Percentiles rank a stretch among this genome's conserved stretches.
Conservation (phyloP, 2,888 invertebrate genomes). For the Gari tellinella region DNA sequence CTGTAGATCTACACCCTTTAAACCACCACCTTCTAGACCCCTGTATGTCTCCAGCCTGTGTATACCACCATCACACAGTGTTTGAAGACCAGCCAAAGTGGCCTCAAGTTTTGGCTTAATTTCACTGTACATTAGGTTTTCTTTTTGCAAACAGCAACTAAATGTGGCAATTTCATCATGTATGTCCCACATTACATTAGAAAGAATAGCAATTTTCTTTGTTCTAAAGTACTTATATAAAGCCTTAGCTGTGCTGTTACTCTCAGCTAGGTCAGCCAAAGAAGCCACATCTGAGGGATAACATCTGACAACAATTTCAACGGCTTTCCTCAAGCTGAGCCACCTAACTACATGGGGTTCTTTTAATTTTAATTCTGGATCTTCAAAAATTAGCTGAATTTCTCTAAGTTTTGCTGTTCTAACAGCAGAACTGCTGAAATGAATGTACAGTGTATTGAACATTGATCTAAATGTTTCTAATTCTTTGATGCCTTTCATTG, state of each 20-base stretch:
- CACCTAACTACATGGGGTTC: conserved; percentile 20
- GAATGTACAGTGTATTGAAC: conserved; percentile 20
- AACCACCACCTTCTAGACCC: not conserved
- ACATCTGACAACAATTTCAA: conserved; percentile 4
- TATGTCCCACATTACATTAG: conserved; percentile 6
- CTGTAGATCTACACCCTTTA: not conserved
- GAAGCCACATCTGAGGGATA: conserved; percentile 14
- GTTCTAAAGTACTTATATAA: conserved; percentile 8
- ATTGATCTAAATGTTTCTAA: conserved; percentile 15
- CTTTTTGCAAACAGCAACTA: conserved; percentile 18
- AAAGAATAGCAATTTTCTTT: conserved; percentile 11
- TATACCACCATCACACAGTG: no score
- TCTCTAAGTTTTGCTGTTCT: conserved; percentile 7
- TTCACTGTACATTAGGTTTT: conserved; percentile 21
- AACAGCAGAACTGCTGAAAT: conserved; percentile 10
- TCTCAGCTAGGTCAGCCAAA: conserved; percentile 6
- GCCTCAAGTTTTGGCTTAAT: conserved; percentile 9
- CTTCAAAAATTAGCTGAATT: conserved; percentile 14
- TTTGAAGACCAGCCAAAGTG: not conserved
- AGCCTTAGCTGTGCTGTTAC: conserved; percentile 5
- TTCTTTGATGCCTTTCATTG: conserved; percentile 1
- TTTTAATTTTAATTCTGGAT: conserved; percentile 6
- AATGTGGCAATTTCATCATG: not conserved
- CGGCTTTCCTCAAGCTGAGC: conserved; percentile 14
- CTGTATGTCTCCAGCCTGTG: no score